Base-by-base conservation (phyloP, 2,113 vertebrate species). In the Leucoraja erinaceus region DNA sequence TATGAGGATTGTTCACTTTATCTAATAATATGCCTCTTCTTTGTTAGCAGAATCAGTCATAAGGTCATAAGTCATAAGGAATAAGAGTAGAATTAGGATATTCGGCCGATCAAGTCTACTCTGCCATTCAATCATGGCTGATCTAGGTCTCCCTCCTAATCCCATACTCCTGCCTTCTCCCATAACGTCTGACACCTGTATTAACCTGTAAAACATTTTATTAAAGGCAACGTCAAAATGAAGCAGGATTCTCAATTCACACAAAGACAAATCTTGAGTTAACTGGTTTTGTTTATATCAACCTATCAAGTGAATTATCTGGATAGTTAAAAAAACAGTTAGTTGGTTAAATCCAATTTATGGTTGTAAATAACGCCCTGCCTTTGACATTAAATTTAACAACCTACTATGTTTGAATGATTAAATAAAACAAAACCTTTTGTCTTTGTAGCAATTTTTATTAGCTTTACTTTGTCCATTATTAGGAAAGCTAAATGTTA, bases 281-380 rank as follows among this genome's bases (percentile, higher is more conserved):
- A 31, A 63, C 31, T 8, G 56, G 59, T 88, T 66, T 88, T 11
- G 11, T 12, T 31, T 88, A 63, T n/a, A 88, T 70, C 28, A 63
- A 86, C 5, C 59, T 66, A 66, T 63, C 18, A 12, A 28, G 14
- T 28, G 22, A 83, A 83, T 88, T 61, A 66, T 31, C 59, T 31
- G n/a, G 59, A 63, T 31, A 88, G 61, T 86, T 61, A 86, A 9
- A 10, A 66, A 12, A 88, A 61, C 54, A 84, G 10, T 88, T 31
- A 63, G n/a, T 79, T 86, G 25, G 25, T 59, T 86, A n/a, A 86
- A n/a, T 86, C 81, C n/a, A 86, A 25, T n/a, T 59, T 54, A 61
- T 28, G 0, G 56, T 12, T 61, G 28, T 61, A 28, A 86, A 25
- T 5, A 61, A 25, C 16, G 12, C n/a, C 28, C 25, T 14, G 11